Evolutionary conservation across 2,797 vertebrate species (phyloP).

Genomic region (Hydrocynus forskahlii): DNA sequence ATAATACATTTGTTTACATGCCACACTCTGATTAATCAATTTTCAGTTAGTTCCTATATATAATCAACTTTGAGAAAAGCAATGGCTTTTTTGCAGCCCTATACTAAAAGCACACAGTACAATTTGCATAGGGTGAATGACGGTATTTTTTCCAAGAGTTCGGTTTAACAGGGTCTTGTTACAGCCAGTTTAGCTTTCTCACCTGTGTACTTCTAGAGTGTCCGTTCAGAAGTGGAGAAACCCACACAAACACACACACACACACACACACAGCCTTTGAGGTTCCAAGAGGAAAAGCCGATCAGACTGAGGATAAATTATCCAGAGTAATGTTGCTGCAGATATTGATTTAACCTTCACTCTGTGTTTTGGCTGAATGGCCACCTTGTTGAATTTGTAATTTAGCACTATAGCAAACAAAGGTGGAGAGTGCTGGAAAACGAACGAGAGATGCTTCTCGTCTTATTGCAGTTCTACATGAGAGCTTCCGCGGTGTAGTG

Average conservation of each 20-base stretch:
- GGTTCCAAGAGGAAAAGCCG: slow-evolving; percentile 23
- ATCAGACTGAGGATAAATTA: slow-evolving; percentile 45
- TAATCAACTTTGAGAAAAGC: too few relatives aligned
- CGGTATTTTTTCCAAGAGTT: neutral
- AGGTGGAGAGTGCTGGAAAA: slow-evolving; percentile 21
- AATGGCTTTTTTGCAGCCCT: too few relatives aligned
- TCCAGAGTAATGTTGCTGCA: slow-evolving; percentile 43
- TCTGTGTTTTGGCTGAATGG: slow-evolving; percentile 54
- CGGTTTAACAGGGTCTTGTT: slow-evolving; percentile 2
- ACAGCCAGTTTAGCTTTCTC: slow-evolving; percentile 27
- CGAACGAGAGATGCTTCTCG: slow-evolving; percentile 10
- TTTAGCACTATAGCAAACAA: slow-evolving; percentile 54
- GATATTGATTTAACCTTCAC: slow-evolving; percentile 57
- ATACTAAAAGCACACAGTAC: too few relatives aligned
- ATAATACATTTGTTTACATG: too few relatives aligned
- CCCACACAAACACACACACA: neutral
- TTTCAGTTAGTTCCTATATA: too few relatives aligned
- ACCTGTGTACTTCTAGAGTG: slow-evolving; percentile 3
- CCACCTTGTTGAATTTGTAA: slow-evolving; percentile 60
- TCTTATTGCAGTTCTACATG: slow-evolving; percentile 28
- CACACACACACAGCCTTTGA: slow-evolving; percentile 13
- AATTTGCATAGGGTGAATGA: neutral
- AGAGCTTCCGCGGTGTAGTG: neutral
- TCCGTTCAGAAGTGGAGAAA: slow-evolving; percentile 6
- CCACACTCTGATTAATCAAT: too few relatives aligned